These are phyloP conservation scores for Gonioctena quinquepunctata DNA, from an alignment of 1,140 invertebrate species.

Conservation along the genomic window DNA sequence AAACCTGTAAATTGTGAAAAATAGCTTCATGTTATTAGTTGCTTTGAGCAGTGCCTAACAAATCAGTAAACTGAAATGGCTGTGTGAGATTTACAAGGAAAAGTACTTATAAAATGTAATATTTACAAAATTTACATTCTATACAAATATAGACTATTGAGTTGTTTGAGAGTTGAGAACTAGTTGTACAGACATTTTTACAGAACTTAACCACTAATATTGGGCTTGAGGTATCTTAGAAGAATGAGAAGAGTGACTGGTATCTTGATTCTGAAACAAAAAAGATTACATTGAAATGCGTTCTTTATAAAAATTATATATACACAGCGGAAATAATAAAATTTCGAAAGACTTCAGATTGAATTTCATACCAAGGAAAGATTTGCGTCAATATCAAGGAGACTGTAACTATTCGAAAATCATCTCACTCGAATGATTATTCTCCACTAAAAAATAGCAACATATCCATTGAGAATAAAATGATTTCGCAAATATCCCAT, in stretches of 20 bases:
- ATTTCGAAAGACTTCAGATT: too few relatives aligned
- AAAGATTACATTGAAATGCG: not conserved
- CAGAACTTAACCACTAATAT: not conserved
- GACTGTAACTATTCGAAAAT: too few relatives aligned
- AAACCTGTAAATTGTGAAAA: too few relatives aligned
- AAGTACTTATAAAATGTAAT: not conserved
- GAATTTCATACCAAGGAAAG: too few relatives aligned
- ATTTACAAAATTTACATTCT: not conserved
- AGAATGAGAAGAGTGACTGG: constrained; percentile 5
- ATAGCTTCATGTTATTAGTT: not conserved
- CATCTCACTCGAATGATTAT: too few relatives aligned
- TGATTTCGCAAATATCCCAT: too few relatives aligned
- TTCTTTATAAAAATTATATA: too few relatives aligned
- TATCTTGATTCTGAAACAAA: constrained; percentile 3
- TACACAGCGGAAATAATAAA: too few relatives aligned
- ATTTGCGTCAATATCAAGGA: too few relatives aligned
- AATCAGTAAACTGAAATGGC: not conserved
- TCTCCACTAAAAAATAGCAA: too few relatives aligned
- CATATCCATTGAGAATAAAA: too few relatives aligned
- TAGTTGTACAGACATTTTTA: not conserved
- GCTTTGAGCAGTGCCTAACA: not conserved
- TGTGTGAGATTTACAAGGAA: not conserved
- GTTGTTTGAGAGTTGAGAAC: too few relatives aligned
- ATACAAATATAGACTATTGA: not conserved
- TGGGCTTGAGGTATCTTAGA: not conserved